Conservation (phyloP, 2,797 vertebrate species). For the Cercopithecus mitis region DNA sequence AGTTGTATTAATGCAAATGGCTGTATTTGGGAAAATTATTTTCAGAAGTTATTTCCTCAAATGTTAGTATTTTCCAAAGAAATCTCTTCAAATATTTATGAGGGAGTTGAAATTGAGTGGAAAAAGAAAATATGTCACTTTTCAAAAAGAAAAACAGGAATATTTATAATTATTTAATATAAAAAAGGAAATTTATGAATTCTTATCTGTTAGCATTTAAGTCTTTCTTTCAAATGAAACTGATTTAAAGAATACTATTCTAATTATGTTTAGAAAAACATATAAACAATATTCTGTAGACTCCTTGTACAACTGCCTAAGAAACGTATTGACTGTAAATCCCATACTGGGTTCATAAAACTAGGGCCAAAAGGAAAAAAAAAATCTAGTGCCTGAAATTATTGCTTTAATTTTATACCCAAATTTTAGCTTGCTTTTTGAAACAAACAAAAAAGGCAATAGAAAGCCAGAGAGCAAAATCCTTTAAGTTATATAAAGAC, state of each 20-base stretch:
- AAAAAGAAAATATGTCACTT: neutral
- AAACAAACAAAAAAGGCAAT: neutral
- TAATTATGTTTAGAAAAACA: neutral
- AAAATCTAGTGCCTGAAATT: neutral
- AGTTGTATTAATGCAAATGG: neutral
- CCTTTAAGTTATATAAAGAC: neutral
- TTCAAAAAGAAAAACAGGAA: neutral
- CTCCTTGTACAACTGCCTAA: conserved; percentile 13
- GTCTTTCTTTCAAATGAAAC: conserved; percentile 34
- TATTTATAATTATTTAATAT: neutral
- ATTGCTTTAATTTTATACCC: conserved; percentile 42
- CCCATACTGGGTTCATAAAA: neutral
- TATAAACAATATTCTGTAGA: neutral
- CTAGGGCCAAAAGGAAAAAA: neutral
- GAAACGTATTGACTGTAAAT: neutral
- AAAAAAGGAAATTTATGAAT: neutral
- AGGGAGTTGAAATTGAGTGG: neutral
- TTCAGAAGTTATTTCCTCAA: neutral
- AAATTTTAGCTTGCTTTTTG: neutral
- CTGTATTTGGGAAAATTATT: neutral
- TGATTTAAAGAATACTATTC: conserved; percentile 4
- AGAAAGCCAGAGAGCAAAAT: conserved; percentile 38
- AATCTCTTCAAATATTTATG: neutral
- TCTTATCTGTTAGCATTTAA: neutral
- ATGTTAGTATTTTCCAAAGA: neutral